These are phyloP conservation scores for Keiferia lycopersicella DNA, from an alignment of 2,888 invertebrate genomes.

Conservation along the genomic window DNA sequence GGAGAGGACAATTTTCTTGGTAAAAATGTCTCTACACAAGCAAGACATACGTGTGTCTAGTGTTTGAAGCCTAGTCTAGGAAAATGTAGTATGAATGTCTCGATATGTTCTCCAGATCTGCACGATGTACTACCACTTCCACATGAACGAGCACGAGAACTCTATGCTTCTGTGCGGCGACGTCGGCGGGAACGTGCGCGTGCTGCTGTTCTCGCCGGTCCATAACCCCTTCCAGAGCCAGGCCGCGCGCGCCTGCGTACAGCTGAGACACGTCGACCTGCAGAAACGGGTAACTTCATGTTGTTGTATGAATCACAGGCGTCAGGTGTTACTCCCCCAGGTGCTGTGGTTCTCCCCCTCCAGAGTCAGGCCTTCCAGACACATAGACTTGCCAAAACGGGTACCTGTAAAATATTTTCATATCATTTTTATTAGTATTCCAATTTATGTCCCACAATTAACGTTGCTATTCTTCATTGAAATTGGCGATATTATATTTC, in stretches of 20 bases:
- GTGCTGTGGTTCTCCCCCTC: constrained; percentile 86
- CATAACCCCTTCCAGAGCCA: constrained; percentile 86
- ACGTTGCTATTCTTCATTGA: too few species aligned
- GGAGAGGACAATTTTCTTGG: too few species aligned
- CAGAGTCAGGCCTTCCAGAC: constrained; percentile 84
- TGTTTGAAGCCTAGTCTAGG: too few species aligned
- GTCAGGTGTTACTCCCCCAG: too few species aligned
- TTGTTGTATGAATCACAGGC: too few species aligned
- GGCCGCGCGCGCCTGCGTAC: constrained; percentile 81
- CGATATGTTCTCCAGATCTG: constrained; percentile 53
- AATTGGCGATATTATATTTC: too few species aligned
- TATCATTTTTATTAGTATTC: too few species aligned
- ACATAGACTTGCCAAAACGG: constrained; percentile 68
- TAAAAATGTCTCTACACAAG: too few species aligned
- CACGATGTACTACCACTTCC: constrained; percentile 82
- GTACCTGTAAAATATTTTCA: too few species aligned
- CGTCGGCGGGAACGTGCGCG: constrained; percentile 85
- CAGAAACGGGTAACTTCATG: background rate
- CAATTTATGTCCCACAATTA: too few species aligned
- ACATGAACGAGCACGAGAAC: constrained; percentile 75
- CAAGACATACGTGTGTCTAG: too few species aligned
- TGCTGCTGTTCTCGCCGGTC: constrained; percentile 83
- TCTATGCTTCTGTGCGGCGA: constrained; percentile 88
- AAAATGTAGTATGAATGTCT: too few species aligned
- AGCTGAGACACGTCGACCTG: constrained; percentile 81